Base-by-base conservation (phyloP, 1,140 invertebrate genomes). In the Euwallacea similis region DNA sequence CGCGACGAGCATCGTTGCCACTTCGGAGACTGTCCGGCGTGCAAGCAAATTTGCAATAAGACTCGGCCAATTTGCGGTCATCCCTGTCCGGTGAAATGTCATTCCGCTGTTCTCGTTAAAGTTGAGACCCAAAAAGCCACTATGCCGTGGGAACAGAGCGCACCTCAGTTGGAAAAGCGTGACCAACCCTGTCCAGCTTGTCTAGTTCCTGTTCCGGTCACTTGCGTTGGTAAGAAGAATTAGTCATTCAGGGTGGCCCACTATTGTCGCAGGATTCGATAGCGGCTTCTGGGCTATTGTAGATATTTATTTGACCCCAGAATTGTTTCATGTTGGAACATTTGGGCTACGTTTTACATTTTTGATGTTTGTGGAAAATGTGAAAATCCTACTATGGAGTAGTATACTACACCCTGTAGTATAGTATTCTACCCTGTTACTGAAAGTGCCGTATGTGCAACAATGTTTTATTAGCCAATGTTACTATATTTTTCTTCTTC, bases 21-120 rank as follows among this genome's bases (percentile, higher is more conserved):
- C 81, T 93, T 93, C 81, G 93, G 91, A 0, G 85, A 89, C 9
- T 98, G 95, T 83, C 94, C 94, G 7, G 87, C 90, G 0, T 98
- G 95, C 80, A 84, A 83, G 46, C 88, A 92, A 77, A 82, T 88
- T 11, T 97, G 95, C 82, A 83, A 82, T 0, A 88, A 91, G 76
- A 69, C 74, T 0, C 78, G 85, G 9, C 78, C 83, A 41, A 79
- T 75, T n/a, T 98, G 96, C 84, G 83, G 83, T 0, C 96, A 98
- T 81, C 78, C 81, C 0, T 98, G 95, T 82, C 85, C 86, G 54
- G 85, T 85, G 0, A 71, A 82, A 15, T 98, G 96, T 82, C 96
- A 98, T 82, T 88, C 90, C 42, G 89, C 90, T 76, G 90, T 96
- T 7, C 84, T 88, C 71, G 87, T 91, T 6, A 87, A 88, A 74